Percentiles rank a stretch among this genome's conserved stretches.
These are phyloP conservation scores for Nycticorax nycticorax DNA, from an alignment of 2,113 vertebrate genomes.

Conservation along the genomic window DNA sequence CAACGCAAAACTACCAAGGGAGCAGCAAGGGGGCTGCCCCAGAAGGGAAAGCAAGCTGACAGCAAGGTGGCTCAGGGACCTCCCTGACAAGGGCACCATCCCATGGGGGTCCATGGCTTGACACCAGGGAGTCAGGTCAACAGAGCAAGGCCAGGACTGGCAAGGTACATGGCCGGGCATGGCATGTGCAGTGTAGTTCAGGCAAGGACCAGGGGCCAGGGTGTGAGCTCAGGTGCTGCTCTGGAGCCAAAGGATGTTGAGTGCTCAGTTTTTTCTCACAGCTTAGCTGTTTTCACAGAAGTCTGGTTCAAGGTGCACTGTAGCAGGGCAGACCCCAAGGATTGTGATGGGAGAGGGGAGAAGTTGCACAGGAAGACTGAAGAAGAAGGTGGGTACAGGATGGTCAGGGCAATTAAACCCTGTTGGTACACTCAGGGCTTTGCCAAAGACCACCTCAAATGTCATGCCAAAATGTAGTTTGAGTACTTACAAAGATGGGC, in stretches of 20 bases:
- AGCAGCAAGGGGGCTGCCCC: neutral
- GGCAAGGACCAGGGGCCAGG: neutral
- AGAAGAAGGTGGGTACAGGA: neutral
- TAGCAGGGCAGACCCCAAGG: neutral
- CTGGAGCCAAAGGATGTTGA: neutral
- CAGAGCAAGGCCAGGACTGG: neutral
- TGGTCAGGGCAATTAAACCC: neutral
- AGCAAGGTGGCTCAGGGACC: neutral
- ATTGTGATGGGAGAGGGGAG: neutral
- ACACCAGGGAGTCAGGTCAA: neutral
- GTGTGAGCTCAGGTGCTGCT: neutral
- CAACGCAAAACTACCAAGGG: neutral
- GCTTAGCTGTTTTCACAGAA: neutral
- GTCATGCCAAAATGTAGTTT: accelerated
- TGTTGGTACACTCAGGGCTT: neutral
- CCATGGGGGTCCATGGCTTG: neutral
- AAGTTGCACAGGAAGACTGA: neutral
- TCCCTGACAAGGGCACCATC: neutral
- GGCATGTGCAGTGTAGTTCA: neutral
- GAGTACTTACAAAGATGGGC: neutral
- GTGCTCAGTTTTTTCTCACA: neutral
- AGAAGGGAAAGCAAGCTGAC: neutral
- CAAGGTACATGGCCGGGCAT: neutral
- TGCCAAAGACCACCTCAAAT: neutral
- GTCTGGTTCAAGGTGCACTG: neutral